A percentile compares a stretch with the other conserved stretches of the same genome.
These are phyloP conservation scores for Mnemiopsis leidyi DNA, from an alignment of 37 sponge, comb jelly and placozoan genomes.

Conservation along the genomic window DNA sequence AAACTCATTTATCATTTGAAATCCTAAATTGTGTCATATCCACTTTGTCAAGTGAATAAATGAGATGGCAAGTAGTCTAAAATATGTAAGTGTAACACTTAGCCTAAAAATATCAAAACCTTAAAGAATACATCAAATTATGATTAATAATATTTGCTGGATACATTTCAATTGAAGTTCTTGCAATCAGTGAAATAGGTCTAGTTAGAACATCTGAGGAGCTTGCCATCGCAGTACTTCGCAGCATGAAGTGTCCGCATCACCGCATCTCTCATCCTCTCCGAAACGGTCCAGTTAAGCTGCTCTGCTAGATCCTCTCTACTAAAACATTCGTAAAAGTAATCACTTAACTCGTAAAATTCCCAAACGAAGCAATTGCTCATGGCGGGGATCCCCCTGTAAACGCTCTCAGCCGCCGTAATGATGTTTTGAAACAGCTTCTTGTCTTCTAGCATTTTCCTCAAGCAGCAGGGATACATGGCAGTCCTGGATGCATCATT, in stretches of 20 bases:
- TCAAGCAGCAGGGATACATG: slow-evolving; percentile 24
- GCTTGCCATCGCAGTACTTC: not conserved
- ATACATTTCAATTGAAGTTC: no score
- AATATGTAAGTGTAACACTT: no score
- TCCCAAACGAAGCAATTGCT: not conserved
- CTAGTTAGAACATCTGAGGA: not conserved
- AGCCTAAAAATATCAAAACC: no score
- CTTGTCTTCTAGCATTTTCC: not conserved
- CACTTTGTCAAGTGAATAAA: no score
- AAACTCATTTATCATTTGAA: no score
- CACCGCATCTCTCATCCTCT: not conserved
- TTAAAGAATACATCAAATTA: no score
- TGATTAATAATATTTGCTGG: no score
- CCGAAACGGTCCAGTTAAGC: not conserved
- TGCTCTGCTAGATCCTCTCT: no score
- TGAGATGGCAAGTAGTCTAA: no score
- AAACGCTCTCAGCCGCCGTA: not conserved
- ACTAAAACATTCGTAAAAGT: no score
- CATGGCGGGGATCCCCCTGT: not conserved
- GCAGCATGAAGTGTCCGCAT: not conserved
- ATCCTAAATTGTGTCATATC: no score
- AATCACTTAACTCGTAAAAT: no score
- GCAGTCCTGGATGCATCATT: not conserved
- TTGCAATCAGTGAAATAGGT: not conserved
- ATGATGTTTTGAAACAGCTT: not conserved